phyloP scores from a whole-genome alignment of 2,113 vertebrate species.

The Athene cunicularia region DNA sequence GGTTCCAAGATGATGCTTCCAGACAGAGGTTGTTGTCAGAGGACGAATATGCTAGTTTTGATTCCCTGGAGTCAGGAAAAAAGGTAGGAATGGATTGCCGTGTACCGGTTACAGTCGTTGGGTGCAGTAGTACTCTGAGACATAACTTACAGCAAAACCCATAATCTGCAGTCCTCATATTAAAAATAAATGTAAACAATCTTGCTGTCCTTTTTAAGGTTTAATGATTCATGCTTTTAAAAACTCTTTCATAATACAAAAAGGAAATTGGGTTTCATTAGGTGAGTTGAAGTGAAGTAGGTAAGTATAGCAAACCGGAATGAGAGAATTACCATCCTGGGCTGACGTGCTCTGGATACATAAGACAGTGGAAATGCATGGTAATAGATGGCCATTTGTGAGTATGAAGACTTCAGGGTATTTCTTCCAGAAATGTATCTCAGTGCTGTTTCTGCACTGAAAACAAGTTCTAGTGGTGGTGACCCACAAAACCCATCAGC shows the following conservation, averaged over 20 bases:
- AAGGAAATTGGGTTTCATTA: not conserved
- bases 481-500: not conserved
- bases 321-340: not conserved
- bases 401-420: not conserved
- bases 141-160: accelerated
- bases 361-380: not conserved
- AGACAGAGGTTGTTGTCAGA: constrained; percentile 68
- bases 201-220: not conserved
- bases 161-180: not conserved
- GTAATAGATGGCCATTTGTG: not conserved
- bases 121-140: not conserved
- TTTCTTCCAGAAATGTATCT: not conserved
- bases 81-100: constrained; percentile 37
- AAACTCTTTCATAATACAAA: not conserved
- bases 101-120: not conserved
- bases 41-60: constrained; percentile 52
- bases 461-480: not conserved
- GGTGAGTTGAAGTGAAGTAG: not conserved
- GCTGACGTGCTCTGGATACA: not conserved
- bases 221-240: not conserved
- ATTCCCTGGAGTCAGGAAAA: constrained; percentile 52
- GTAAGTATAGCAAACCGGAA: not conserved
- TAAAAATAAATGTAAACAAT: not conserved
- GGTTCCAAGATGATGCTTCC: constrained; percentile 69
- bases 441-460: not conserved